Conservation (phyloP, 1,140 invertebrate species). For the Heterodera carotae region DNA sequence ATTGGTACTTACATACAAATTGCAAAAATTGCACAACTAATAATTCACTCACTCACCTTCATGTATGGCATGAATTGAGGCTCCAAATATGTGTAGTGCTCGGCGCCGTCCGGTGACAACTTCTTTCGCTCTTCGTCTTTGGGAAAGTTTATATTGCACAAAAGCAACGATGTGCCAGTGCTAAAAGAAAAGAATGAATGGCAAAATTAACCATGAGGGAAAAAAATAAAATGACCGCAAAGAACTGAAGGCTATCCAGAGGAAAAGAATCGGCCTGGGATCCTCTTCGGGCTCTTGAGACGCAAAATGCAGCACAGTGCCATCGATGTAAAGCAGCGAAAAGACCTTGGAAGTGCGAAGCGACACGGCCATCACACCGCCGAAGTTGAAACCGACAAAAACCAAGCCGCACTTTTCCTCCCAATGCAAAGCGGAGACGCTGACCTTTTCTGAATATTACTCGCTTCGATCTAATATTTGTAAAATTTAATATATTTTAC, state of each 20-base stretch:
- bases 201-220: neutral
- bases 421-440: constrained; percentile 34
- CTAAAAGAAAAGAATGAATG: constrained; percentile 15
- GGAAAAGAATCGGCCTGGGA: constrained; percentile 34
- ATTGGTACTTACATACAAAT: too few species aligned
- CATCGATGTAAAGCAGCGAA: constrained; percentile 30
- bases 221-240: constrained; percentile 10
- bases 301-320: constrained; percentile 37
- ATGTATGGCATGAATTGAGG: constrained; percentile 33
- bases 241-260: constrained; percentile 37
- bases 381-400: constrained; percentile 41
- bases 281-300: constrained; percentile 45
- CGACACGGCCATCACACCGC: constrained; percentile 35
- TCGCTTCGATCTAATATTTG: neutral
- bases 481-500: neutral
- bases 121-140: constrained; percentile 35
- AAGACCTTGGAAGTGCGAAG: constrained; percentile 40
- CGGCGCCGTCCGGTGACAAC: neutral
- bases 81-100: constrained; percentile 33
- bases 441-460: constrained; percentile 38
- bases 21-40: too few species aligned
- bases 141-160: constrained; percentile 38
- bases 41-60: constrained; percentile 19
- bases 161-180: constrained; percentile 29
- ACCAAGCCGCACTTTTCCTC: constrained; percentile 33